Evolutionary conservation across 2,888 invertebrate species (phyloP).

Genomic region (Clepsis dumicolana): DNA sequence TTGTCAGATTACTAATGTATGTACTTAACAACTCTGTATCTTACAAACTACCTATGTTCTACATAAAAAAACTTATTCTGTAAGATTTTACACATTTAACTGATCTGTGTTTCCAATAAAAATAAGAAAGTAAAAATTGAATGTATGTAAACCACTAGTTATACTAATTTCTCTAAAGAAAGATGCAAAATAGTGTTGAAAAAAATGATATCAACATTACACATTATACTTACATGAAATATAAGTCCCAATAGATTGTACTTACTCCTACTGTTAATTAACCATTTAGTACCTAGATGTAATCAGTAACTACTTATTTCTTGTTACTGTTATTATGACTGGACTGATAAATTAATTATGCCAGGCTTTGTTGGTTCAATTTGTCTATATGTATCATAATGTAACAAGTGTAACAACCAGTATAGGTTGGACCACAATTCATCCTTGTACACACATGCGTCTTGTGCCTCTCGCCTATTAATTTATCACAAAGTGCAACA

Average conservation of each 20-base stretch:
- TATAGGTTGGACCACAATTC: no score
- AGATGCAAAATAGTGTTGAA: no score
- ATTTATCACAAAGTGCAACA: background rate
- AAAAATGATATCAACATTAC: background rate
- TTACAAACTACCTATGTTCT: background rate
- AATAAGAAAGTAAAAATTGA: no score
- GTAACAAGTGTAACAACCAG: background rate
- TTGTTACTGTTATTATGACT: background rate
- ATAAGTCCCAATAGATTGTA: background rate
- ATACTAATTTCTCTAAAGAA: no score
- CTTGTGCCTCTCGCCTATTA: background rate
- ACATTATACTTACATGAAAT: background rate
- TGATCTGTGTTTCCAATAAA: no score
- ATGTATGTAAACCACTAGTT: no score
- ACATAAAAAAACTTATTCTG: background rate
- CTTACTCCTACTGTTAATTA: background rate
- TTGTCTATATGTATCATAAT: background rate
- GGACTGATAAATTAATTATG: background rate
- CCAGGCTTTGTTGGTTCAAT: background rate
- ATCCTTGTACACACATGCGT: no score
- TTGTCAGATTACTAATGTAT: no score
- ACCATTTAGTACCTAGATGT: background rate
- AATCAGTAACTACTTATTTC: background rate
- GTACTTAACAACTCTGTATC: no score
- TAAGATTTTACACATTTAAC: background rate